A percentile compares a stretch with the other conserved stretches of the same genome.
These are phyloP conservation scores for Porites evermanni DNA, from an alignment of 92 coral and sea anemone species.

Conservation along the genomic window DNA sequence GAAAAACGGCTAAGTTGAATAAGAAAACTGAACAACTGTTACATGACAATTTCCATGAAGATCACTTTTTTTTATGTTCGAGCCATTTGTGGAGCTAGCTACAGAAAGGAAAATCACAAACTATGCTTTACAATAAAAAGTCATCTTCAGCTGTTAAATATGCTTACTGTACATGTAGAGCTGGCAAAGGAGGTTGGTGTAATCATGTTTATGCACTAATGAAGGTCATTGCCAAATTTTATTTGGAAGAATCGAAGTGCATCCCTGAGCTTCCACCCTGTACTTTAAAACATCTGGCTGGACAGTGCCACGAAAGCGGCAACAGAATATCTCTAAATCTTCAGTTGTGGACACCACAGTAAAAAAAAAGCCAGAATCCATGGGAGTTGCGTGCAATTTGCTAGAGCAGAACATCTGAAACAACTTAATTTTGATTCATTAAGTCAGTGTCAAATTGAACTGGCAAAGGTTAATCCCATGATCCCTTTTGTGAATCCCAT, in stretches of 20 bases:
- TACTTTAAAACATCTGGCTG: constrained; percentile 69
- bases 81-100: constrained; percentile 71
- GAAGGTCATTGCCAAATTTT: no score
- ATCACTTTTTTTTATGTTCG: constrained; percentile 37
- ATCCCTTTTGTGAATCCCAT: background rate
- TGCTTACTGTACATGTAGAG: no score
- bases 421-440: background rate
- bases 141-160: no score
- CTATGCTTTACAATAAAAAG: no score
- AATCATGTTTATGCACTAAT: no score
- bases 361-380: constrained; percentile 32
- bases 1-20: constrained; percentile 11
- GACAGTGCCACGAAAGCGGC: constrained; percentile 20
- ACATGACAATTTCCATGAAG: constrained; percentile 54
- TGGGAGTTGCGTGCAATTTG: constrained; percentile 51
- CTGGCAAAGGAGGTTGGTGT: no score
- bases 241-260: no score
- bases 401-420: constrained; percentile 23
- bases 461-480: no score
- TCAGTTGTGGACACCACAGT: constrained; percentile 70
- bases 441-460: background rate
- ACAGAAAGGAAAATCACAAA: constrained; percentile 38
- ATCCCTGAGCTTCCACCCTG: constrained; percentile 44
- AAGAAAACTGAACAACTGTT: constrained; percentile 6
- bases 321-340: constrained; percentile 54